A percentile compares a stretch with the other conserved stretches of the same genome.
phyloP scores from a whole-genome alignment of 2,888 invertebrate species.

The Drosophila melanosoma region DNA sequence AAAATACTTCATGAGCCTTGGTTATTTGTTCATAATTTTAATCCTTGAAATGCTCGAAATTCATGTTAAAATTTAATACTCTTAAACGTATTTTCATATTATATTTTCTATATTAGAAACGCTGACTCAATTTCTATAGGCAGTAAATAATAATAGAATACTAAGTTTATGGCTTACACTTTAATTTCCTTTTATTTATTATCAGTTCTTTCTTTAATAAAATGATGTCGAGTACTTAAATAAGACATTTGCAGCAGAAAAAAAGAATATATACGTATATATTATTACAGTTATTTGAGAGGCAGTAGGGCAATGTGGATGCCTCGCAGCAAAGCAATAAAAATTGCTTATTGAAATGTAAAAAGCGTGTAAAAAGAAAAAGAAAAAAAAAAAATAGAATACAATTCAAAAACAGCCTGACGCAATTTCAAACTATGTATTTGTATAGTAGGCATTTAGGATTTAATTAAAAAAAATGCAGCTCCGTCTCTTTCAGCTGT shows the following conservation, averaged over 20 bases:
- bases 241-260: neutral
- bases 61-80: neutral
- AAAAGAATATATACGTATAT: constrained; percentile 10
- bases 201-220: neutral
- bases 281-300: constrained; percentile 32
- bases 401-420: constrained; percentile 29
- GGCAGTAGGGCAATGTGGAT: neutral
- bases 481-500: constrained; percentile 2
- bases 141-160: neutral
- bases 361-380: constrained; percentile 22
- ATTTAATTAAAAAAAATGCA: constrained; percentile 65
- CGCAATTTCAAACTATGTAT: constrained; percentile 47
- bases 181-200: neutral
- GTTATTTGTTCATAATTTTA: no score
- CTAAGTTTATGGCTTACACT: neutral
- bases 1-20: neutral
- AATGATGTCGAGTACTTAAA: neutral
- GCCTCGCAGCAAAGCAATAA: constrained; percentile 43
- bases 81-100: neutral
- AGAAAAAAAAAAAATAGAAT: neutral
- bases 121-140: neutral
- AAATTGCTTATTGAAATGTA: constrained; percentile 63
- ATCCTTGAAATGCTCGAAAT: neutral
- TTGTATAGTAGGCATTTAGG: constrained; percentile 57
- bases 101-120: neutral